Evolutionary conservation across 2,113 vertebrate species (phyloP), one percentile per base, ranked within the genome.

Genomic region (Bambusicola thoracicus): DNA sequence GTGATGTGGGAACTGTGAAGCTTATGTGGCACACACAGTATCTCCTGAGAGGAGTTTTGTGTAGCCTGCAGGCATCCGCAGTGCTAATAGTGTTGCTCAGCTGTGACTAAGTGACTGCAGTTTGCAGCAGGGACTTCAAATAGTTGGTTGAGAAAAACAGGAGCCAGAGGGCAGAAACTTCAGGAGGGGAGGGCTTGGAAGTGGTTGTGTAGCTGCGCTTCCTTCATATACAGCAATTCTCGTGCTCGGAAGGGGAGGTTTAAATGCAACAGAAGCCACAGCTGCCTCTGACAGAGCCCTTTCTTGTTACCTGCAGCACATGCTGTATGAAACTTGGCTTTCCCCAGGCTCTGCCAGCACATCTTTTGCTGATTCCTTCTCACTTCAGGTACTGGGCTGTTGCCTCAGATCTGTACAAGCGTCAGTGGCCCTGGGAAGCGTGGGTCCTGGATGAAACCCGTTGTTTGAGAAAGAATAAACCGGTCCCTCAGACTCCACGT

Each of bases 21-120:
- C 44, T 55, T 61, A 73, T 77, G 58, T 32, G 78, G 36, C 38
- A 6, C 7, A 9, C 62, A 4, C 30, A 10, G 48, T 6, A 3
- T 21, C 0, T 13, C 43, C 46, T 59, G 29, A 95, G 75, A 82
- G 78, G 84, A 76, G 70, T 73, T 91, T 34, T 6, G 8, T 80
- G 49, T 61, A 67, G 81, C 91, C 78, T 80, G 49, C 78, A 76
- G 89, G 89, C 91, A 89, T 59, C 89, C 0, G 25, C 93, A 85
- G 90, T 63, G 81, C 79, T 94, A 77, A 43, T 63, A 46, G 63
- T 77, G 81, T 82, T 91, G 87, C 63, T 89, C 49, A 63, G 75
- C 90, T 91, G 79, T 94, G 93, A 94, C 90, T 93, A 67, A 91
- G 63, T 80, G 92, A 46, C 85, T 93, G 84, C 70, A 32, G 53